phyloP scores from a whole-genome alignment of 2,797 vertebrate species.

The Poliocrania exsul region DNA sequence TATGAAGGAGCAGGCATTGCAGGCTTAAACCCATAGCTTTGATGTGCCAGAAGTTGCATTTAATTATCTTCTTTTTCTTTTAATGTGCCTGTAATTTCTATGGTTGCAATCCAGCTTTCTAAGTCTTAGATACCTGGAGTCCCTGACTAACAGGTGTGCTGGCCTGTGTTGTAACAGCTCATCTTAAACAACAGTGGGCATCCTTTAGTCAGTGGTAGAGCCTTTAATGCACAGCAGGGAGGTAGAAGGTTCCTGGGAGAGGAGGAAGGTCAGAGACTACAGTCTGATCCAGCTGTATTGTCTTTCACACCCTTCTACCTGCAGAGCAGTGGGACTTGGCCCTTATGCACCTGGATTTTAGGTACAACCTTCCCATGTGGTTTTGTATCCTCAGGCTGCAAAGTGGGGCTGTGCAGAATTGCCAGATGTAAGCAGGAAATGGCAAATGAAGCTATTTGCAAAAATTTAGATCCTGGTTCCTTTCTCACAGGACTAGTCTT shows the following conservation, averaged over 20 bases:
- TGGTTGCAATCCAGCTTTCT: background rate
- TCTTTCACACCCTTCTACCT: background rate
- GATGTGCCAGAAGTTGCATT: background rate
- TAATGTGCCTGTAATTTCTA: background rate
- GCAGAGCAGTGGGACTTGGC: background rate
- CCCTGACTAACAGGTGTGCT: background rate
- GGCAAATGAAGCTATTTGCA: background rate
- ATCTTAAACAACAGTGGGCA: background rate
- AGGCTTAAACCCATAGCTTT: background rate
- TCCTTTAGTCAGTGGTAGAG: background rate
- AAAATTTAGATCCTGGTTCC: background rate
- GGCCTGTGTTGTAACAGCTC: background rate
- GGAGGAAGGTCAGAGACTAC: background rate
- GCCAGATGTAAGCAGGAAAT: background rate
- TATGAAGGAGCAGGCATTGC: background rate
- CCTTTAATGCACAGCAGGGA: background rate
- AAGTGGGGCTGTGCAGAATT: background rate
- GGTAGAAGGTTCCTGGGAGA: background rate
- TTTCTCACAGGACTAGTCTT: background rate
- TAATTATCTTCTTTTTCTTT: too few relatives aligned
- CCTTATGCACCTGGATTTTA: background rate
- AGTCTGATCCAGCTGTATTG: background rate
- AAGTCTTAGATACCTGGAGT: background rate
- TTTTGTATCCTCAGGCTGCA: background rate
- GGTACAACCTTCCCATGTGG: background rate